Conservation (phyloP, 2,888 invertebrate species). For the Endomychus coccineus region DNA sequence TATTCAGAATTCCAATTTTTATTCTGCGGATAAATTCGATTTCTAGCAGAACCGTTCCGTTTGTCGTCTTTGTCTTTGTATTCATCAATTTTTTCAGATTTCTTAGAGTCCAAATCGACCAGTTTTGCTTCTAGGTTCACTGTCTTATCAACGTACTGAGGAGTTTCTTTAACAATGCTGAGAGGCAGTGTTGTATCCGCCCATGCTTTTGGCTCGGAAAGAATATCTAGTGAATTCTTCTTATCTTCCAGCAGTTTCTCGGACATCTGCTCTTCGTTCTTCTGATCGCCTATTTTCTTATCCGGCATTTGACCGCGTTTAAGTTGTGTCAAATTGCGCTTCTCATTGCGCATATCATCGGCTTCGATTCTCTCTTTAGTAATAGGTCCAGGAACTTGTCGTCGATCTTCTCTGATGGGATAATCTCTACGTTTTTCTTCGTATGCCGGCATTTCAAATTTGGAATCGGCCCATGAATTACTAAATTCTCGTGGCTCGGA, state of each 20-base stretch:
- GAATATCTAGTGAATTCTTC: constrained; percentile 22
- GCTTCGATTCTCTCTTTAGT: constrained; percentile 55
- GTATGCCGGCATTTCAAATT: constrained; percentile 35
- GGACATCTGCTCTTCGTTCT: constrained; percentile 10
- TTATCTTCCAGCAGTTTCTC: constrained; percentile 19
- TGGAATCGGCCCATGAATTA: constrained; percentile 45
- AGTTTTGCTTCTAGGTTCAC: constrained; percentile 34
- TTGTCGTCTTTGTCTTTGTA: constrained; percentile 38
- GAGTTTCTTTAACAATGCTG: constrained; percentile 17
- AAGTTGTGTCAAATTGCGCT: constrained; percentile 47
- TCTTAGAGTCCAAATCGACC: constrained; percentile 43
- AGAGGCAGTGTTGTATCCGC: constrained; percentile 36
- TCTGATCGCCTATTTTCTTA: constrained; percentile 29
- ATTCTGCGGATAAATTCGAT: constrained; percentile 22
- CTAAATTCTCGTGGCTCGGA: constrained; percentile 38
- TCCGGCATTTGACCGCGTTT: constrained; percentile 42
- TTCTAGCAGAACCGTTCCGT: constrained; percentile 17
- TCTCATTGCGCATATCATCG: constrained; percentile 47
- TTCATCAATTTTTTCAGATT: constrained; percentile 34
- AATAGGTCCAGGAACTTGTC: constrained; percentile 53
- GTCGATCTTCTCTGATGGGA: constrained; percentile 34
- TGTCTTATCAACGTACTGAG: constrained; percentile 35
- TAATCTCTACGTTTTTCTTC: constrained; percentile 38
- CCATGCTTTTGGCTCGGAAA: constrained; percentile 41
- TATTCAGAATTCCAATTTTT: constrained; percentile 31